Evolutionary conservation across 2,113 vertebrate species (phyloP).

Genomic region (Forbesichthys agassizii): DNA sequence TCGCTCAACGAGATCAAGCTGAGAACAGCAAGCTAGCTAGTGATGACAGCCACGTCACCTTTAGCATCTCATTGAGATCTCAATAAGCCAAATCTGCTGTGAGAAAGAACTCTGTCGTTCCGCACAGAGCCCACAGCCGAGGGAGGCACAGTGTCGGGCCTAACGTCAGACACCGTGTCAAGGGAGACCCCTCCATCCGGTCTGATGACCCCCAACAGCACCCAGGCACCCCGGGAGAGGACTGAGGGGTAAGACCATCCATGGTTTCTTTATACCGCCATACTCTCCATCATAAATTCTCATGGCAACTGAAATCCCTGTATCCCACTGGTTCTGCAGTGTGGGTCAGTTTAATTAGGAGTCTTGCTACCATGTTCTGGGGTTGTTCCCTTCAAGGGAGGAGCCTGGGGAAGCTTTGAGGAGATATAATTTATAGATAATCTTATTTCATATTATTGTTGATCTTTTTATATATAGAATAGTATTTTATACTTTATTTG

Average conservation of each 20-base stretch:
- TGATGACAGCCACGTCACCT: no score
- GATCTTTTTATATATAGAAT: neutral
- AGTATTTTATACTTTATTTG: neutral
- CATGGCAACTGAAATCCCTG: neutral
- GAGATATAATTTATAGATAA: neutral
- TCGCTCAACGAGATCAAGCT: no score
- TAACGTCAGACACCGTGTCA: slow-evolving; percentile 26
- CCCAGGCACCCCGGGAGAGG: slow-evolving; percentile 72
- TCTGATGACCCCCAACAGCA: slow-evolving; percentile 76
- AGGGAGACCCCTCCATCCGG: slow-evolving; percentile 41
- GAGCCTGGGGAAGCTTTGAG: no score
- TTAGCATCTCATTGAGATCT: neutral
- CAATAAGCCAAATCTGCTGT: no score
- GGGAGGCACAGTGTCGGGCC: slow-evolving; percentile 32
- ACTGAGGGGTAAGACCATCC: slow-evolving; percentile 82
- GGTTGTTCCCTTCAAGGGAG: no score
- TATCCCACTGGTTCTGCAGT: no score
- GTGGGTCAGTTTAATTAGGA: no score
- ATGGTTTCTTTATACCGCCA: neutral
- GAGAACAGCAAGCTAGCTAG: no score
- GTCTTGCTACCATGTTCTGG: neutral
- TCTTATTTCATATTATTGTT: neutral
- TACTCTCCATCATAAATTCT: neutral
- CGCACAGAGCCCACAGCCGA: slow-evolving; percentile 57
- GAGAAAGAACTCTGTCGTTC: neutral